These are phyloP conservation scores for Oncorhynchus kisutch DNA, from an alignment of 2,113 vertebrate species.

Conservation along the genomic window DNA sequence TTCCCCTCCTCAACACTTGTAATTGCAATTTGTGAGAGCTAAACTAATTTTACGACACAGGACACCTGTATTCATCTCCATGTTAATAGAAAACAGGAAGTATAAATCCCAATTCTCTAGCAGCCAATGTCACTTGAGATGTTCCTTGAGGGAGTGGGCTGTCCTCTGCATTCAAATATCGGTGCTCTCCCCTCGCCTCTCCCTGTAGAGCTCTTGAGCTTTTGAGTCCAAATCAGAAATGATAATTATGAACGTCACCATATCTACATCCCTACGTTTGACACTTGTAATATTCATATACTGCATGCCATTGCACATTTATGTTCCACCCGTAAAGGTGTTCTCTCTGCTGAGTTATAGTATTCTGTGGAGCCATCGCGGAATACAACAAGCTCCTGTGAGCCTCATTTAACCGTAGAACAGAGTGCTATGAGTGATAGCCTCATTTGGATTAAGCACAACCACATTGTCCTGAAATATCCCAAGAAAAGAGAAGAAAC, in stretches of 20 bases:
- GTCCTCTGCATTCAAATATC: conserved; percentile 73
- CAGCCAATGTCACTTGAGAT: conserved; percentile 75
- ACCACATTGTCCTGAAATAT: conserved; percentile 47
- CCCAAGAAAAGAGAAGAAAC: conserved; percentile 44
- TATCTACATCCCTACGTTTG: conserved; percentile 69
- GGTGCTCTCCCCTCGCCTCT: conserved; percentile 56
- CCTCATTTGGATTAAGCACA: conserved; percentile 57
- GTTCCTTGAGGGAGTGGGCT: conserved; percentile 77
- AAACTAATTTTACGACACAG: conserved; percentile 78
- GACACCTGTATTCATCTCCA: conserved; percentile 81
- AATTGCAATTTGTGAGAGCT: conserved; percentile 80
- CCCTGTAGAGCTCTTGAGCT: conserved; percentile 40
- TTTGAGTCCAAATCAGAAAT: conserved; percentile 71
- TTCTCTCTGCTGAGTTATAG: conserved; percentile 69
- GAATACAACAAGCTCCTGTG: conserved; percentile 46
- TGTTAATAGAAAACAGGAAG: conserved; percentile 82
- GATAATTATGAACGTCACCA: conserved; percentile 76
- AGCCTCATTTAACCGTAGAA: conserved; percentile 63
- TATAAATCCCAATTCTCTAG: conserved; percentile 80
- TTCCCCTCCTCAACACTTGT: conserved; percentile 60
- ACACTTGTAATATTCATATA: conserved; percentile 74
- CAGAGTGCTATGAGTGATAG: conserved; percentile 57
- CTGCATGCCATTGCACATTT: conserved; percentile 61
- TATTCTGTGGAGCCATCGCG: conserved; percentile 24
- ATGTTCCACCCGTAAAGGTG: conserved; percentile 65